Evolutionary conservation across 2,888 invertebrate genomes (phyloP).

Genomic region (Margaritifera margaritifera): DNA sequence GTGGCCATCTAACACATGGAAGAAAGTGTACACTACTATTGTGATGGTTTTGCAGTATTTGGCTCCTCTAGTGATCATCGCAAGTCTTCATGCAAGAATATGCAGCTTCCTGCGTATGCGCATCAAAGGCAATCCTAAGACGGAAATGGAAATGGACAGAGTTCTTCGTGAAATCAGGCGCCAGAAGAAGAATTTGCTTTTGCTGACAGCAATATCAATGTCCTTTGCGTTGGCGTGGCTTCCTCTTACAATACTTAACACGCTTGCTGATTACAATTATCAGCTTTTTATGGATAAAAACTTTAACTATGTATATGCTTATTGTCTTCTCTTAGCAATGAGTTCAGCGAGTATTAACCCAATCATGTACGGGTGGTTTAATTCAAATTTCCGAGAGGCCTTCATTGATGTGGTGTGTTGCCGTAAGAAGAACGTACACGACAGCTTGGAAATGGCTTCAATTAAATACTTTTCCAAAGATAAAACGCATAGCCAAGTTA

Average conservation of each 20-base stretch:
- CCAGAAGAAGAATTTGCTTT: constrained; percentile 69
- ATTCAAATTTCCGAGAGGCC: constrained; percentile 58
- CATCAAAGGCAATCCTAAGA: constrained; percentile 58
- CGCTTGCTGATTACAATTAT: constrained; percentile 62
- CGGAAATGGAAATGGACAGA: constrained; percentile 41
- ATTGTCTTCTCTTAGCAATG: constrained; percentile 65
- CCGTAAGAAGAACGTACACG: constrained; percentile 13
- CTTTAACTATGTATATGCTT: constrained; percentile 70
- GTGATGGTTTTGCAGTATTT: constrained; percentile 63
- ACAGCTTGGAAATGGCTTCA: constrained; percentile 38
- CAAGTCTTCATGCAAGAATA: constrained; percentile 58
- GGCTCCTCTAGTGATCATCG: constrained; percentile 54
- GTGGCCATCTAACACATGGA: constrained; percentile 57
- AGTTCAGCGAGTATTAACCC: constrained; percentile 65
- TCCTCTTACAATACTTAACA: constrained; percentile 65
- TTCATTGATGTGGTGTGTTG: constrained; percentile 29
- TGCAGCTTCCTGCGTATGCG: constrained; percentile 71
- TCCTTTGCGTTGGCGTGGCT: constrained; percentile 67
- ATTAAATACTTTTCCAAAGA: constrained; percentile 37
- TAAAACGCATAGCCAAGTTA: constrained; percentile 16
- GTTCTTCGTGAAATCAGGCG: constrained; percentile 57
- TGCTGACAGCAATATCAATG: constrained; percentile 62
- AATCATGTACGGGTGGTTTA: constrained; percentile 67
- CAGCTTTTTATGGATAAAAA: constrained; percentile 50
- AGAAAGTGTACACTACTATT: constrained; percentile 52